Base-by-base conservation (phyloP, 2,797 vertebrate genomes). In the Phrynocephalus vlangalii region DNA sequence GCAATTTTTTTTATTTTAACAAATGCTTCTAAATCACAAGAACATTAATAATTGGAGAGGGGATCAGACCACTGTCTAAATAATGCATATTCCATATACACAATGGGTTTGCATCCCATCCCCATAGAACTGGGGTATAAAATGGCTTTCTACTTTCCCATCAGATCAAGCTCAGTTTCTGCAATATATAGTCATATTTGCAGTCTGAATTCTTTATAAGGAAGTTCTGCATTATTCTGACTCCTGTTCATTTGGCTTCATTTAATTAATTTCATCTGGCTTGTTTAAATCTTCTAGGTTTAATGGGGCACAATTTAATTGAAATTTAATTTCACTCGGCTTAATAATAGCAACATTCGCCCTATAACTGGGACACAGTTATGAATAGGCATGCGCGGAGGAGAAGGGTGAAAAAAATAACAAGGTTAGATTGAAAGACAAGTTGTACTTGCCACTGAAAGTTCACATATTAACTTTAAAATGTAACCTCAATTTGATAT, bases 251-350 rank as follows among this genome's bases (percentile, higher is more conserved):
- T 83, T 67, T 70, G 81, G 9, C n/a, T 70, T 77, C 63, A 60
- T 87, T 87, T 83, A 87, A 78, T 83, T 87, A 87, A 83, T 56
- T 87, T 83, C 72, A 68, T 83, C 48, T 70, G 48, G 78, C 66
- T 83, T 77, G 66, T 70, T 83, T 87, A 76, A 82, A 78, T 83
- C 48, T 68, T 56, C 73, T 56, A 87, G n/a, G 63, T 70, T 87
- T 87, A 83, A 83, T 52, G n/a, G 66, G 81, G 80, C 15, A 77
- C 72, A 6, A 68, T 50, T 83, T 87, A 70, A 76, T 76, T 70
- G 63, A 83, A 82, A 82, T 66, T 82, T 82, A 83, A 87, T 87
- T 83, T 87, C 63, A 2, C 72, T 77, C 22, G 50, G 72, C 22
- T 77, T 87, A 83, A 87, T 68, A 87, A 83, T 70, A 87, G 80